Conservation (phyloP, 2,888 invertebrate genomes). For the Deilephila elpenor region DNA sequence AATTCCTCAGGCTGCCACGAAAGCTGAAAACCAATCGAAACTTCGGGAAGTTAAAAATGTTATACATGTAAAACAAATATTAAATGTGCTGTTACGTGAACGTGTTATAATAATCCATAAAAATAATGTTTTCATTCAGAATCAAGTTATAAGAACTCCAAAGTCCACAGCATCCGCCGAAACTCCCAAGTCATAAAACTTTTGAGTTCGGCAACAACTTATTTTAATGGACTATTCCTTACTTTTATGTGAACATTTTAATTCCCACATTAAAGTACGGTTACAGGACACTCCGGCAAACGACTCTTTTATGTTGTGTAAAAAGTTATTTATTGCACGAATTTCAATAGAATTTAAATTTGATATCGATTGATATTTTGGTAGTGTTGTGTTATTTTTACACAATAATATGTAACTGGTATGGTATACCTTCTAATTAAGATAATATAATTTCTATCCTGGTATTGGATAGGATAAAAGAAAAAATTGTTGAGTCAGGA, state of each 20-base stretch:
- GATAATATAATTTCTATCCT: too few relatives aligned
- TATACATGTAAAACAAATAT: too few relatives aligned
- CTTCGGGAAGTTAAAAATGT: too few relatives aligned
- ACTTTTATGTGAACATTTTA: conserved; percentile 44
- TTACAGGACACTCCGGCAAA: conserved; percentile 9
- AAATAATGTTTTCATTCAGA: conserved; percentile 2
- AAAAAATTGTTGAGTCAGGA: too few relatives aligned
- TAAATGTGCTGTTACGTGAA: neutral
- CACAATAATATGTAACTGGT: too few relatives aligned
- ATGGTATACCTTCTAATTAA: too few relatives aligned
- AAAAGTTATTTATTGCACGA: conserved; percentile 20
- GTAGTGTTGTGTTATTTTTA: neutral
- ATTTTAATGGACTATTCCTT: conserved; percentile 45
- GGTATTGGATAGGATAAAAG: too few relatives aligned
- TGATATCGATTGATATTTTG: neutral
- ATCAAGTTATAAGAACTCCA: neutral
- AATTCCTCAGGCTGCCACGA: too few relatives aligned
- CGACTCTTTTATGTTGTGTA: conserved; percentile 21
- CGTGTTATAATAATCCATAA: neutral
- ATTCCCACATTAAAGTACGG: conserved; percentile 32
- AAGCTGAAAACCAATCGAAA: too few relatives aligned
- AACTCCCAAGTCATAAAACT: conserved; percentile 37
- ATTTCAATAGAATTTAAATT: neutral
- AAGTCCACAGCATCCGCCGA: conserved; percentile 17
- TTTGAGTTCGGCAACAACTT: conserved; percentile 39